Evolutionary conservation across 2,888 invertebrate genomes (phyloP), one percentile per base, ranked within the genome.

Genomic region (Athripsodes cinereus): DNA sequence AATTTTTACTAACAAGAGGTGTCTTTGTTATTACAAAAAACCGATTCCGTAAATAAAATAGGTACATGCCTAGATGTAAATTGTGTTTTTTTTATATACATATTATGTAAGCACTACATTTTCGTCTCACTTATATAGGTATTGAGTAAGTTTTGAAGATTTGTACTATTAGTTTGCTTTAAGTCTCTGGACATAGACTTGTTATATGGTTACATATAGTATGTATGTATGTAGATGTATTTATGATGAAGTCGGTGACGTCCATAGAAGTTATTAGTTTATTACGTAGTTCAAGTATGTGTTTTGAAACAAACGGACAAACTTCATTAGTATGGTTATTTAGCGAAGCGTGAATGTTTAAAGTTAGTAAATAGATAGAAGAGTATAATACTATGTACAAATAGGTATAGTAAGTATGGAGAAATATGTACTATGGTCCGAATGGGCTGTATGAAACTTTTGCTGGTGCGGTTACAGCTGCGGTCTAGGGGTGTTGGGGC

Each of bases 391-490:
- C 40, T 40, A 13, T n/a, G 13, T 8, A 6, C 3, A 16, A 8
- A 40, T 40, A 16, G 40, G 40, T 8, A 40, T 11, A 10, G 16
- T 40, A 8, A 3, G 40, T 40, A 16, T 40, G 16, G 40, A 40
- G 40, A 16, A n/a, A 13, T 40, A 13, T 40, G 40, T 40, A 40
- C 16, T 13, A 47, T 20, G 16, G 47, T 47, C 47, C 47, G 47
- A 47, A 21, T 21, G 21, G 47, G 47, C 47, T 47, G 47, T 47
- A 20, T 47, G 19, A 47, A 47, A 47, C 20, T 47, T 47, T 47
- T 47, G 47, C 47, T 21, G 40, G 47, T 21, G 47, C 47, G 47
- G 47, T 19, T 21, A 10, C 20, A 47, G 47, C 21, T 47, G 47
- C 47, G 47, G 47, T 40, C 47, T 47, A 19, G 21, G 11, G 21